A percentile compares a stretch with the other conserved stretches of the same genome.
Conservation (phyloP, 2,888 invertebrate species). For the Hypercompe scribonia region DNA sequence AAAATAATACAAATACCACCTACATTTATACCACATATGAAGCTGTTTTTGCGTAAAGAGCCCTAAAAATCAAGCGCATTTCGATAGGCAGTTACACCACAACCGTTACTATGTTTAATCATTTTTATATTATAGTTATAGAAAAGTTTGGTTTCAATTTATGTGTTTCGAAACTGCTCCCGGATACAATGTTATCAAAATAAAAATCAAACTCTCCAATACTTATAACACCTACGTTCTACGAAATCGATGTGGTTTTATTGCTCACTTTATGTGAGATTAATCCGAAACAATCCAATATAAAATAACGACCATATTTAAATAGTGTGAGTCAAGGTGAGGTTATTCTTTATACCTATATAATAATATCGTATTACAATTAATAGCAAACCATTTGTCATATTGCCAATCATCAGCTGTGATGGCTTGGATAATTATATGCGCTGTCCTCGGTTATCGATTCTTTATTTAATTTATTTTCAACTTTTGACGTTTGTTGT, state of each 20-base stretch:
- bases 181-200: conserved; percentile 48
- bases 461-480: conserved; percentile 6
- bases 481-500: not conserved
- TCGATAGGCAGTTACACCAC: not conserved
- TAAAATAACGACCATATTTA: conserved; percentile 43
- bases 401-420: conserved; percentile 31
- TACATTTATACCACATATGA: not conserved
- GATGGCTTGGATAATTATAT: conserved; percentile 11
- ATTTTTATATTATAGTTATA: conserved; percentile 8
- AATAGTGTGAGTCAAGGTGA: conserved; percentile 38
- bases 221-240: conserved; percentile 47
- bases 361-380: conserved; percentile 21
- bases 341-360: conserved; percentile 22
- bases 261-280: conserved; percentile 40
- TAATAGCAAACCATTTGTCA: conserved; percentile 33
- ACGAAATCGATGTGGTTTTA: conserved; percentile 39
- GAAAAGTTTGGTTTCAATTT: conserved; percentile 41
- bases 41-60: not conserved
- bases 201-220: conserved; percentile 45
- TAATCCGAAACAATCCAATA: conserved; percentile 46
- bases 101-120: not conserved
- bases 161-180: conserved; percentile 37
- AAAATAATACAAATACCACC: not conserved
- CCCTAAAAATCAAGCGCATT: not conserved
- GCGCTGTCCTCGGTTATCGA: conserved; percentile 7